A percentile compares a stretch with the other conserved stretches of the same genome.
Evolutionary conservation across 1,140 invertebrate genomes (phyloP).

Genomic region (Sinella curviseta): DNA sequence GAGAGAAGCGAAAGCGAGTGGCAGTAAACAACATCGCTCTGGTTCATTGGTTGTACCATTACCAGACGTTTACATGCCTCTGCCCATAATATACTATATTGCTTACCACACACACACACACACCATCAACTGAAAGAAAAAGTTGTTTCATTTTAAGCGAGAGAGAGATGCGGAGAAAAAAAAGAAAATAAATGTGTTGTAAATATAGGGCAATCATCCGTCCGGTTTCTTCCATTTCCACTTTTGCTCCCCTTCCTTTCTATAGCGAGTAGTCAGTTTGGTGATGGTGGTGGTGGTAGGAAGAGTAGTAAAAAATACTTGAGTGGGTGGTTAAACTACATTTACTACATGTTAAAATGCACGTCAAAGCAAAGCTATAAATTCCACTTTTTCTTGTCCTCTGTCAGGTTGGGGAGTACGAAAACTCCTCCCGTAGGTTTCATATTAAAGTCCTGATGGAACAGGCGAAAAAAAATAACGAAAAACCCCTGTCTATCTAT

Average conservation of each 20-base stretch:
- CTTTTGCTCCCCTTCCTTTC: not conserved
- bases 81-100: not conserved
- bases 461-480: not conserved
- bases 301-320: not conserved
- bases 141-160: not conserved
- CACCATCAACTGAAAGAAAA: not conserved
- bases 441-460: not conserved
- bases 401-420: not conserved
- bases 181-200: not conserved
- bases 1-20: not conserved
- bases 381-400: not conserved
- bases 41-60: not conserved
- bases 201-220: conserved; percentile 16
- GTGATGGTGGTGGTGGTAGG: too few relatives aligned
- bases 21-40: too few relatives aligned
- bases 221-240: not conserved
- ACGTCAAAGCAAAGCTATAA: not conserved
- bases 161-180: conserved; percentile 7
- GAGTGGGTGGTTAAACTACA: not conserved
- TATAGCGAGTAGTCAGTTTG: not conserved
- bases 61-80: not conserved
- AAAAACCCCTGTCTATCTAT: too few relatives aligned
- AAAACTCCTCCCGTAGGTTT: not conserved
- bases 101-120: too few relatives aligned
- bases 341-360: not conserved